Base-by-base conservation (phyloP, 1,140 invertebrate species). In the Trichomalopsis sarcophagae region DNA sequence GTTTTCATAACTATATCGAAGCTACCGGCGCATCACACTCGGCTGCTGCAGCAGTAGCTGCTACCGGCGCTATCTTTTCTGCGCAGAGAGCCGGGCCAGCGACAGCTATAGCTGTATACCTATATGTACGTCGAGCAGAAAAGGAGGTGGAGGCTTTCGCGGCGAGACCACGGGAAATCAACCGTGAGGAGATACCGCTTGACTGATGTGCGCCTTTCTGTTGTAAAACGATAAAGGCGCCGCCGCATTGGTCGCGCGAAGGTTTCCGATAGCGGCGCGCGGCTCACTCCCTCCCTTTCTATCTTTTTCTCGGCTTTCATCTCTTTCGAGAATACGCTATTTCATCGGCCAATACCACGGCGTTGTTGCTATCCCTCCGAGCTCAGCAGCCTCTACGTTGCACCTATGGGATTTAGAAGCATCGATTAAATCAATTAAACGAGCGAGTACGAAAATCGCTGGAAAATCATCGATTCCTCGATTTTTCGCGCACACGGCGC, bases 191-290 rank as follows among this genome's bases (percentile, higher is more conserved):
- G 93, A 93, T 93, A 93, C 90, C 92, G 90, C 91, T 92, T 93
- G 93, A 93, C 92, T 93, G 93, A 93, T 93, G 93, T 92, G 92
- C 92, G 91, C 92, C 92, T 93, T 93, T 93, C 92, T 93, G 93
- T 92, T 93, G 92, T 92, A 93, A 93, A 93, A 93, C 92, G 93
- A 93, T 93, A 93, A 93, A 93, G 92, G 92, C 92, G 91, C 89
- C 91, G 91, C 91, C 91, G 92, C 90, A 92, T 92, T 92, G 92
- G 92, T 90, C 90, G 91, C 90, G 88, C 91, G 68, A 90, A 90
- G 91, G 90, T 93, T 93, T 92, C 91, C 92, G 91, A 93, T 92
- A 93, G 91, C 91, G 89, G 84, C 73, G 86, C 88, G 81, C 84
- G 66, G 68, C 40, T 74, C 62, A 33, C 80, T 81, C 62, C 81